Evolutionary conservation across 2,888 invertebrate genomes (phyloP), one percentile per base, ranked within the genome.

Genomic region (Pantelozetes paolii): DNA sequence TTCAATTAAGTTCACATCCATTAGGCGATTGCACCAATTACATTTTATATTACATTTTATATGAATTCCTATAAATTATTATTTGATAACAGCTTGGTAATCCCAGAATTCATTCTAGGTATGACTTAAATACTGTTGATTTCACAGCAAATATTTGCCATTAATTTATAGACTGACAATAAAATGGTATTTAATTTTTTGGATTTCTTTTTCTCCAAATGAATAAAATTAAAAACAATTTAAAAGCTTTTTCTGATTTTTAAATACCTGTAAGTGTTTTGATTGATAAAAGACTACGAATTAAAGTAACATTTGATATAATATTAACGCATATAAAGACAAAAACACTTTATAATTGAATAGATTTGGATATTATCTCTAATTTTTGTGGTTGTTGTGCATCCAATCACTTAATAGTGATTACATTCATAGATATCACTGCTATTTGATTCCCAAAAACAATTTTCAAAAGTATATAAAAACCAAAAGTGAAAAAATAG

Each of bases 111-210:
- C 13, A 62, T 32, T 32, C 32, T 62, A 23, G 32, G 32, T 62
- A 30, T 18, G 18, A 59, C 26, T 26, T 26, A 62, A 62, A 62
- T 36, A 62, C 28, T 36, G 36, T 36, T 18, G 62, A 32, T 62
- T 62, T 62, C 62, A 62, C 62, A 62, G 36, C 62, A 18, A 62
- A 62, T 62, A 62, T 62, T 32, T 62, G 15, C 62, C 30, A 62
- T 62, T 62, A 36, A 28, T 62, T 32, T 62, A 62, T 62, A 62
- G 62, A 1, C 62, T 18, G 32, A 62, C 30, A 62, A 62, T 62
- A 62, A 62, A 62, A 62, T 26, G 20, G 20, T 20, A 48, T 6
- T 48, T 48, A n/a, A n/a, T n/a, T n/a, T n/a, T n/a, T n/a, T 13
- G 20, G 54, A 54, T 54, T n/a, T 23, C 23, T 54, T 54, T 54